Base-by-base conservation (phyloP, 2,888 invertebrate species). In the Metopia argyrocephala region DNA sequence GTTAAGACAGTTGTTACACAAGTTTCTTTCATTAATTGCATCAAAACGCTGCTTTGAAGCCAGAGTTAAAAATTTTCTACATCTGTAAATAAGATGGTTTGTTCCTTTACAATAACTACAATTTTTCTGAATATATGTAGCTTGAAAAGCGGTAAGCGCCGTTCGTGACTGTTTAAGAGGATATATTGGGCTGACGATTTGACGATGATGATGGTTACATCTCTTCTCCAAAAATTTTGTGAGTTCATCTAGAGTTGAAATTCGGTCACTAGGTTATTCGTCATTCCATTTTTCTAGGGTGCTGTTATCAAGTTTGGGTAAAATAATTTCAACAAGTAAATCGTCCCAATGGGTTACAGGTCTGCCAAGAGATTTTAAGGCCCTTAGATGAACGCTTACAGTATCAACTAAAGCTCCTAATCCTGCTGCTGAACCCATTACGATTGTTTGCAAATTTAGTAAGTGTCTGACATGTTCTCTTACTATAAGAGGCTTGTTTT, bases 31-130 rank as follows among this genome's bases (percentile, higher is more conserved):
- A 25, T 64, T 64, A 56, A 76, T 64, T 15, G 69, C 61, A 68
- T 68, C 75, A 61, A 66, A 68, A 31, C 61, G 66, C 50, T 76
- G n/a, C n/a, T n/a, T n/a, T n/a, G n/a, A n/a, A n/a, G n/a, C n/a
- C n/a, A n/a, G n/a, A n/a, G n/a, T n/a, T n/a, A n/a, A n/a, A n/a
- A n/a, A n/a, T n/a, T n/a, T n/a, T n/a, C n/a, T n/a, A n/a, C n/a
- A n/a, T n/a, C n/a, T n/a, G n/a, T n/a, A n/a, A n/a, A n/a, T n/a
- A n/a, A n/a, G n/a, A n/a, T n/a, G n/a, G n/a, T n/a, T n/a, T n/a
- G n/a, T n/a, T n/a, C n/a, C n/a, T n/a, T n/a, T n/a, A 45, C 48
- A 25, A 45, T 25, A 48, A 15, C 21, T 21, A 25, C 65, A 65
- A 4, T 23, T 48, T 15, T 21, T 15, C 18, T 20, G 1, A 15